Evolutionary conservation across 2,797 vertebrate species (phyloP), one percentile per base, ranked within the genome.

Genomic region (Smutsia temminckii): DNA sequence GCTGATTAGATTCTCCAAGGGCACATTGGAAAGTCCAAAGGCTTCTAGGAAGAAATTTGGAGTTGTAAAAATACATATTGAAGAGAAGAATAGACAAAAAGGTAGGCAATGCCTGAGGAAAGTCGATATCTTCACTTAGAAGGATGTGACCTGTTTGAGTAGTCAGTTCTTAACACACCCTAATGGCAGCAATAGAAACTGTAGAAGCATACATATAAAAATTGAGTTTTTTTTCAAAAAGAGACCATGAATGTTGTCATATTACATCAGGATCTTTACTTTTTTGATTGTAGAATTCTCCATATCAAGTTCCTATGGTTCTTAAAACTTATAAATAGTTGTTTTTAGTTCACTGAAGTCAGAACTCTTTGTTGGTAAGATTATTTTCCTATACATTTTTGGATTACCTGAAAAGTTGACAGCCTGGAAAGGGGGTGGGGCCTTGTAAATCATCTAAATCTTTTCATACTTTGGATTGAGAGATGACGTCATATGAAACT

Each of bases 381-480:
- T 86, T 49, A 46, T 81, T 77, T 69, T 14, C 5, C 12, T 85
- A 53, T 27, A 77, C 17, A 78, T 80, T 64, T 86, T 42, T 57
- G 7, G 10, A 18, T 84, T 83, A 85, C 40, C 34, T 77, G 17
- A 93, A 90, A 59, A 93, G 10, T n/a, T 95, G 87, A 81, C 40
- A 89, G 68, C 23, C 95, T 90, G 81, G 10, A 46, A 91, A 91
- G 80, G 64, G 64, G 18, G 75, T 9, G 55, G 16, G 86, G 5
- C 66, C 96, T 95, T 97, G 11, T 66, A 96, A 96, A 68, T 97
- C 55, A 97, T 27, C 0, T 20, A 80, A 84, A 93, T 87, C 1
- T 78, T 80, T 96, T 96, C 96, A 57, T 96, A 96, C 95, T 97
- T 98, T 96, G 97, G 98, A 98, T 98, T 98, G 97, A 98, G 96